Conservation (phyloP, 2,888 invertebrate species). For the Campoletis raptor region DNA sequence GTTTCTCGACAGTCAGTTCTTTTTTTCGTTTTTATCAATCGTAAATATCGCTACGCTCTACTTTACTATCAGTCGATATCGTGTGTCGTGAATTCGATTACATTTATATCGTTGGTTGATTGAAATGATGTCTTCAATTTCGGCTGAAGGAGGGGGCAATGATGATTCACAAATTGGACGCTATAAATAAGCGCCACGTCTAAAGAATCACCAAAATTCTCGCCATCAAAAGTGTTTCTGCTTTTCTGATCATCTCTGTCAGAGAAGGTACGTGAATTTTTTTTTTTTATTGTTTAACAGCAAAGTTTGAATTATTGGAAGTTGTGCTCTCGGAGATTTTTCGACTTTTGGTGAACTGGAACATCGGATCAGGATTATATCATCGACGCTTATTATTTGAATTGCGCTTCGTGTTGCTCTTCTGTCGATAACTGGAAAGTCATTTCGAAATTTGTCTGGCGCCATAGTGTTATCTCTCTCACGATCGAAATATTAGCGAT, state of each 20-base stretch:
- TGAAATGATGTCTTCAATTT: slow-evolving; percentile 2
- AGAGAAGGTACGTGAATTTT: slow-evolving; percentile 3
- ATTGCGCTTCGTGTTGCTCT: neutral
- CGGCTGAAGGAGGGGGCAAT: neutral
- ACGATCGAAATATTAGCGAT: neutral
- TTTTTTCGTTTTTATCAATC: neutral
- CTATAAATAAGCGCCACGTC: slow-evolving; percentile 18
- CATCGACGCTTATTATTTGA: neutral
- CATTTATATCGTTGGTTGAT: neutral
- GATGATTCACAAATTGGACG: neutral
- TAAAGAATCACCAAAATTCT: neutral
- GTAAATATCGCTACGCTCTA: neutral
- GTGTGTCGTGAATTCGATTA: neutral
- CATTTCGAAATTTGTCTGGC: slow-evolving; percentile 17
- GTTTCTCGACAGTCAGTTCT: neutral
- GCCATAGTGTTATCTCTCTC: neutral
- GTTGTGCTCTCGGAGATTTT: neutral
- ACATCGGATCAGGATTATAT: neutral
- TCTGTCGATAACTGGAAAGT: neutral
- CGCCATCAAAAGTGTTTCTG: slow-evolving; percentile 3
- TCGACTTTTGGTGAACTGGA: neutral
- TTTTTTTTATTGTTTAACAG: neutral
- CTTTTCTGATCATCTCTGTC: neutral
- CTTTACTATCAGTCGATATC: neutral
- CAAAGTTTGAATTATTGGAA: neutral